Conservation (phyloP, 2,113 vertebrate species). For the Pampusana beccarii region DNA sequence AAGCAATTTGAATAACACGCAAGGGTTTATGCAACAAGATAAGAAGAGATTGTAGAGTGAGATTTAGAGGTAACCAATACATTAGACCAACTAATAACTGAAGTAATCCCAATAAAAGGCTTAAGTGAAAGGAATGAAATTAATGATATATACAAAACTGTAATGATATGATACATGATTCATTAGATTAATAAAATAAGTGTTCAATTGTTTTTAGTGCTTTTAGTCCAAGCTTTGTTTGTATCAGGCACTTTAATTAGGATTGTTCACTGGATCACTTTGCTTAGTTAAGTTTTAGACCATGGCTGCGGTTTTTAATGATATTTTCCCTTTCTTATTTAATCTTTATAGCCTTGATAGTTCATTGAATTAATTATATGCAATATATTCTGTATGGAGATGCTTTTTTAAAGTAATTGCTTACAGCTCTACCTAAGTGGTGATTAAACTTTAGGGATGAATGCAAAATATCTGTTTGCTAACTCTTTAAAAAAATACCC, state of each 20-base stretch:
- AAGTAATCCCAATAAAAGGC: conserved; percentile 99
- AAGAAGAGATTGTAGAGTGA: conserved; percentile 98
- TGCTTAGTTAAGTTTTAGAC: conserved; percentile 99
- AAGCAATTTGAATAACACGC: conserved; percentile 99
- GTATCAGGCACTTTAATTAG: conserved; percentile 96
- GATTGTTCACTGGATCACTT: conserved; percentile 92
- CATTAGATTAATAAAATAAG: conserved; percentile 99
- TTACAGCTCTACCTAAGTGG: conserved; percentile 72
- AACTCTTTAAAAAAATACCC: conserved; percentile 11
- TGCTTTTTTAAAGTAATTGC: conserved; percentile 76
- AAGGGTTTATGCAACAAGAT: conserved; percentile 99
- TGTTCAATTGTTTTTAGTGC: conserved; percentile 92
- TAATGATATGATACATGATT: conserved; percentile 99
- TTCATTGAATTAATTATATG: conserved; percentile 93
- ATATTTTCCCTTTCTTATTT: conserved; percentile 93
- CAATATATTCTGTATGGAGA: conserved; percentile 80
- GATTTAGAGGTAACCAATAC: conserved; percentile 99
- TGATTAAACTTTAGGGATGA: conserved; percentile 74
- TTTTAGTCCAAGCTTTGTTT: conserved; percentile 89
- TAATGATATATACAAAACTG: conserved; percentile 99
- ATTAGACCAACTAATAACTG: conserved; percentile 99
- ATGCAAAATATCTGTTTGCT: conserved; percentile 55
- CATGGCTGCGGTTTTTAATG: conserved; percentile 88
- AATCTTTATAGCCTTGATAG: conserved; percentile 93
- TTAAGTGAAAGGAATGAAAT: conserved; percentile 99